Percentiles rank a stretch among this genome's conserved stretches.
Conservation (phyloP, 2,797 vertebrate genomes). For the Diceros bicornis region DNA sequence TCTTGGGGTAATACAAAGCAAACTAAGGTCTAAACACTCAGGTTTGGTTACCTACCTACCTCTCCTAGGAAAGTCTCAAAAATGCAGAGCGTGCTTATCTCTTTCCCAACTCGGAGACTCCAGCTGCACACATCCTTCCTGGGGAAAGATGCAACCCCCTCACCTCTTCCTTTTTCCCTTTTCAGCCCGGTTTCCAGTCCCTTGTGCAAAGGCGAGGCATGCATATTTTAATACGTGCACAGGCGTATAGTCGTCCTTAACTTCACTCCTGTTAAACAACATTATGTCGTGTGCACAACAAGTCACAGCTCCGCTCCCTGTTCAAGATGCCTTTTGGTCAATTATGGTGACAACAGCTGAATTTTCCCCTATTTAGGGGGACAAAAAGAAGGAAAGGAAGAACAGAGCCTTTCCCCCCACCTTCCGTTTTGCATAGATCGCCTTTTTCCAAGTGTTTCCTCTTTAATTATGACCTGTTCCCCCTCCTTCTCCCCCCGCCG, state of each 20-base stretch:
- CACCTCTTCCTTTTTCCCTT: not conserved
- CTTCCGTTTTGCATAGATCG: constrained; percentile 25
- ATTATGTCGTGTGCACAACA: constrained; percentile 41
- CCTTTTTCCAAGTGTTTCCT: constrained; percentile 82
- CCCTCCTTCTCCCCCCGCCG: constrained; percentile 80
- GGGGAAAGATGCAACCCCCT: not conserved
- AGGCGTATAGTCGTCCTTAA: constrained; percentile 50
- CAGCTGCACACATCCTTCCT: not conserved
- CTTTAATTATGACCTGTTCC: constrained; percentile 82
- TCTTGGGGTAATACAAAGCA: constrained; percentile 25
- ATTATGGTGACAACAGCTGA: constrained; percentile 73
- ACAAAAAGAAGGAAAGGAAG: not conserved
- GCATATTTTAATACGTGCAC: not conserved
- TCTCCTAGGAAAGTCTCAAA: not conserved
- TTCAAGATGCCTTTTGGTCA: constrained; percentile 40
- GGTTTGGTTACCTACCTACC: not conserved
- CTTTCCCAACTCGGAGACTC: constrained; percentile 49
- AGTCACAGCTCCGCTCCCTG: constrained; percentile 70
- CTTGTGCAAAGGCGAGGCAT: not conserved
- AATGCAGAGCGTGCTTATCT: constrained; percentile 64
- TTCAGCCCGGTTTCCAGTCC: not conserved
- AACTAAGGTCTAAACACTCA: not conserved
- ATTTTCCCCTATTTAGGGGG: not conserved
- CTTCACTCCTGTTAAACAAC: constrained; percentile 73
- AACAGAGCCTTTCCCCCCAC: not conserved